Evolutionary conservation across 2,797 vertebrate species (phyloP).

Genomic region (Chloroceryle amazona): DNA sequence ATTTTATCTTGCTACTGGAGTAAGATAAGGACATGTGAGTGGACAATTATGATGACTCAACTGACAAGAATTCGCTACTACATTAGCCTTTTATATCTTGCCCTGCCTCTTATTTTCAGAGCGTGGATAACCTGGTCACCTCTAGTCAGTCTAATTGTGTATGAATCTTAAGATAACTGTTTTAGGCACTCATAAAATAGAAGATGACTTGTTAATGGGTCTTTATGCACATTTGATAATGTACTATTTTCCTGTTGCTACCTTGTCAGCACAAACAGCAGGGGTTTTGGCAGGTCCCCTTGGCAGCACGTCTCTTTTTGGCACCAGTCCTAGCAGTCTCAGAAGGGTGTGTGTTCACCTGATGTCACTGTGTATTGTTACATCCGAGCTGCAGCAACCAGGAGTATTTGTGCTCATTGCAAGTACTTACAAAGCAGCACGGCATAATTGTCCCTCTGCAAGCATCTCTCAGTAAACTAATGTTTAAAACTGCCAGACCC

Average conservation of each 20-base stretch:
- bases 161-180: background rate
- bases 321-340: background rate
- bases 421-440: conserved; percentile 13
- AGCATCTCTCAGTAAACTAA: conserved; percentile 41
- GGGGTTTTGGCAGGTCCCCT: background rate
- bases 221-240: background rate
- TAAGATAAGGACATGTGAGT: background rate
- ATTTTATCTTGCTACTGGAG: background rate
- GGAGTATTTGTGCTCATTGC: background rate
- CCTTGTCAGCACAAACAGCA: background rate
- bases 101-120: conserved; percentile 37
- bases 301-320: background rate
- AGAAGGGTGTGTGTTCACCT: background rate
- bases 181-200: conserved; percentile 6
- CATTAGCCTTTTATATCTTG: conserved; percentile 18
- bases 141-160: background rate
- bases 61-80: conserved; percentile 17
- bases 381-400: background rate
- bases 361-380: background rate
- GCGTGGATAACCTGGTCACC: background rate
- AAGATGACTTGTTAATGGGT: background rate
- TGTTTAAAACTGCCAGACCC: conserved; percentile 56
- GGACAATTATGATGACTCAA: background rate
- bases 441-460: conserved; percentile 30
- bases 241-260: background rate